Base-by-base conservation (phyloP, 2,888 invertebrate species). In the Eupithecia inturbata region DNA sequence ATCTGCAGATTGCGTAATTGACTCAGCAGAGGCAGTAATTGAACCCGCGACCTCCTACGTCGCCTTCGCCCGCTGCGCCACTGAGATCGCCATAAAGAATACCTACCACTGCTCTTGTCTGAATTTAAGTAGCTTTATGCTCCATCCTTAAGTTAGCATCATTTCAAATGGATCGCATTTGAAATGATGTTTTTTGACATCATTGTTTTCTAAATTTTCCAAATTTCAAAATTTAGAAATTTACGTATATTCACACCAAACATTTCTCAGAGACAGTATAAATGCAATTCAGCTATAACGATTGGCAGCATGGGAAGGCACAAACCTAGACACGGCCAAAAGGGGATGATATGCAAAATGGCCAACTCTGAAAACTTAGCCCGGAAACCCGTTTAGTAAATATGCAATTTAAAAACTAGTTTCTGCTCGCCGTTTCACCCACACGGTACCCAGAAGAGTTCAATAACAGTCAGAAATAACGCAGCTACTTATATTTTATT, bases 331-430 rank as follows among this genome's bases (percentile, higher is more conserved):
- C 83, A 83, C 83, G 81, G 80, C 82, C 79, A 76, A 71, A 77
- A 39, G 67, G 45, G 76, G 72, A 70, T 70, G 71, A 82, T 82
- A 84, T 85, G 82, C 82, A 84, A 84, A 83, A 82, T 83, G 77
- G 19, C 70, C 79, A 79, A 76, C 74, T 78, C 33, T 60, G 45
- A 12, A 57, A 45, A 67, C n/a, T 62, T 67, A 73, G 67, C 14
- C 67, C n/a, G n/a, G 26, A 31, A 67, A 28, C 22, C 53, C 26
- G 57, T 57, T 57, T 22, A 57, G 22, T 16, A 62, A 31, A 62
- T 19, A 1, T 28, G 19, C 31, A 19, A 62, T 31, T 16, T 31
- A 1, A 62, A 31, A 62, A 60, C 63, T 63, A 28, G 26, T 57
- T 57, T 57, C 57, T 57, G 5, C 3, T 12, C 1, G 22, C 9